A percentile compares a stretch with the other conserved stretches of the same genome.
Evolutionary conservation across 2,888 invertebrate species (phyloP).

Genomic region (Ormyrus nitidulus): DNA sequence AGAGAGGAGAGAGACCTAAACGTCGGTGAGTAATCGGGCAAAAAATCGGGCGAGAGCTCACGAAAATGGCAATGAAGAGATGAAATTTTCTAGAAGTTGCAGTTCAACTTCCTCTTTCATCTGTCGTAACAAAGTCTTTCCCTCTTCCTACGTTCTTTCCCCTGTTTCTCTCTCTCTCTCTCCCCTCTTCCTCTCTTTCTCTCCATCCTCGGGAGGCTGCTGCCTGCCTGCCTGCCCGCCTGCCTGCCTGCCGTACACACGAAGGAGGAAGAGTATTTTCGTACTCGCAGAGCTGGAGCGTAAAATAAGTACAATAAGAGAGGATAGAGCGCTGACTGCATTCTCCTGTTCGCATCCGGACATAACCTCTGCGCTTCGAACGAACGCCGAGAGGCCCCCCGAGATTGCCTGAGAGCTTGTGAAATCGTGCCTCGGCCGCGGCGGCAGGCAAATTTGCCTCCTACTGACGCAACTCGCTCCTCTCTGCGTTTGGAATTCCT

Average conservation of each 20-base stretch:
- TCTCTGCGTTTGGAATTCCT: too few species aligned
- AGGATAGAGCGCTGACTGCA: not conserved
- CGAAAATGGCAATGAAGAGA: too few species aligned
- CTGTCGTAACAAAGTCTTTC: not conserved
- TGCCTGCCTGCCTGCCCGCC: not conserved
- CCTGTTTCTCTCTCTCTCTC: not conserved
- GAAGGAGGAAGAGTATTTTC: conserved; percentile 23
- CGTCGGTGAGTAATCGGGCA: too few species aligned
- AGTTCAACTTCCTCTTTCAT: not conserved
- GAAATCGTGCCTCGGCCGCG: too few species aligned
- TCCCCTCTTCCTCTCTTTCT: not conserved
- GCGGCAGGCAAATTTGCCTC: too few species aligned
- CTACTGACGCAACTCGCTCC: too few species aligned
- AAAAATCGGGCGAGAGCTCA: too few species aligned
- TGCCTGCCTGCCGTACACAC: not conserved
- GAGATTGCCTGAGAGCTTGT: too few species aligned
- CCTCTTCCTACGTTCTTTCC: not conserved
- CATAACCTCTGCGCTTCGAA: not conserved
- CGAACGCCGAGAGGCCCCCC: too few species aligned
- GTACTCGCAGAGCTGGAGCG: not conserved
- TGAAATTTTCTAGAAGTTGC: too few species aligned
- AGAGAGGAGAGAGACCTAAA: too few species aligned
- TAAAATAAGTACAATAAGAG: conserved; percentile 19
- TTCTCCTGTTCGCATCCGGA: not conserved
- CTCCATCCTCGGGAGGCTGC: not conserved